Evolutionary conservation across 2,888 invertebrate species (phyloP).

Genomic region (Acanthoscelides obtectus): DNA sequence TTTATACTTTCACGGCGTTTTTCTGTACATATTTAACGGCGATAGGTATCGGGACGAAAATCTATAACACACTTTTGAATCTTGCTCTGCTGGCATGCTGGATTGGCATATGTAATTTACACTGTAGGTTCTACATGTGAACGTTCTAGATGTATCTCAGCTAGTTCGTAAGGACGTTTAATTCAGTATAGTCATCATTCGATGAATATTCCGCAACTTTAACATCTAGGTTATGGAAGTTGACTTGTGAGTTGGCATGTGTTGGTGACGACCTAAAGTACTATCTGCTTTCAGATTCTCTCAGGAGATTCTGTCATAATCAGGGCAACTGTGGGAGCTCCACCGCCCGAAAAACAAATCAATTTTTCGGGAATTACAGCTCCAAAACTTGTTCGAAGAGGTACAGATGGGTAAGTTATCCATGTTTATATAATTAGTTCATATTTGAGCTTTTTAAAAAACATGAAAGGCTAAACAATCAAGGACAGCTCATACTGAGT

Average conservation of each 20-base stretch:
- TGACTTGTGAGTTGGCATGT: constrained; percentile 35
- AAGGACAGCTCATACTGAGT: no score
- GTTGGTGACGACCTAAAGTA: constrained; percentile 7
- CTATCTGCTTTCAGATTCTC: constrained; percentile 64
- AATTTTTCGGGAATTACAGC: constrained; percentile 88
- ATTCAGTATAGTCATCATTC: neutral
- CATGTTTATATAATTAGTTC: neutral
- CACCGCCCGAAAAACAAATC: constrained; percentile 87
- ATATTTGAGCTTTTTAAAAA: neutral
- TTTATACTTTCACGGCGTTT: neutral
- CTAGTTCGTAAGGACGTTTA: neutral
- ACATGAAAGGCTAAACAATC: no score
- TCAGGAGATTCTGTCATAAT: constrained; percentile 96
- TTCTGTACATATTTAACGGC: neutral
- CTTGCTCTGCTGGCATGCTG: constrained; percentile 40
- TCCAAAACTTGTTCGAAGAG: constrained; percentile 81
- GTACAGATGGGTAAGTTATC: constrained; percentile 49
- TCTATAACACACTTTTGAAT: constrained; percentile 3
- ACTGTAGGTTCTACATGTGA: neutral
- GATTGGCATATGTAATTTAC: constrained; percentile 14
- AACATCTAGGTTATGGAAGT: constrained; percentile 16
- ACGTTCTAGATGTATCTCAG: neutral
- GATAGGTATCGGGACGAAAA: neutral
- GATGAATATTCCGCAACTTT: constrained; percentile 1
- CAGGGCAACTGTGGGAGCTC: constrained; percentile 81